Evolutionary conservation across 2,888 invertebrate species (phyloP), one percentile per base, ranked within the genome.

Genomic region (Xestia c-nigrum): DNA sequence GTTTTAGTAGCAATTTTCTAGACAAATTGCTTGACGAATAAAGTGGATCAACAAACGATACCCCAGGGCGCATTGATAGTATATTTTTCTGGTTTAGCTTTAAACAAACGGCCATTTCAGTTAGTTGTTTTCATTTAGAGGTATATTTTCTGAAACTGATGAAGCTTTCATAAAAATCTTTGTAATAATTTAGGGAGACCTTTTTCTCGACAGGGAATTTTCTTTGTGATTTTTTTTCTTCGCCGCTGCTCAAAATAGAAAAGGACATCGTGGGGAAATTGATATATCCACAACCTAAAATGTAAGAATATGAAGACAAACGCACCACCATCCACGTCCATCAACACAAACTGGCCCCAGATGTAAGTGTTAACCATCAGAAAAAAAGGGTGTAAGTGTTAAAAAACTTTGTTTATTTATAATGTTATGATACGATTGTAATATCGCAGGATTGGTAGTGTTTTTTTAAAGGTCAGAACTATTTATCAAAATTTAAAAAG

Each of bases 21-120:
- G 21, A 57, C 43, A 57, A 57, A 70, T 70, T 43, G 57, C 43
- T 57, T 55, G 19, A 55, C 68, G n/a, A 40, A n/a, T 55, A 68
- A 55, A 40, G 68, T 43, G 40, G 40, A 69, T 24, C 55, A 43
- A 19, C 24, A 40, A 69, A 69, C 55, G 55, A 55, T 40, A n/a
- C 68, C 40, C 55, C 4, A 24, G 55, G 68, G 68, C 14, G 16
- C 0, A 68, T 68, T 68, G 68, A 69, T 12, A 40, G 40, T 69
- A 24, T 55, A 31, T 55, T 68, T 68, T 68, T 55, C 9, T 50
- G 47, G 6, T 50, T 52, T n/a, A 16, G 21, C n/a, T 68, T 10
- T 40, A 21, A 68, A 68, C 52, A 52, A 21, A 55, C 12, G 19
- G 3, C 40, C 6, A 19, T 69, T 16, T 55, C 14, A 31, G 40